Base-by-base conservation (phyloP, 2,888 invertebrate species). In the Dasysyrphus tricinctus region DNA sequence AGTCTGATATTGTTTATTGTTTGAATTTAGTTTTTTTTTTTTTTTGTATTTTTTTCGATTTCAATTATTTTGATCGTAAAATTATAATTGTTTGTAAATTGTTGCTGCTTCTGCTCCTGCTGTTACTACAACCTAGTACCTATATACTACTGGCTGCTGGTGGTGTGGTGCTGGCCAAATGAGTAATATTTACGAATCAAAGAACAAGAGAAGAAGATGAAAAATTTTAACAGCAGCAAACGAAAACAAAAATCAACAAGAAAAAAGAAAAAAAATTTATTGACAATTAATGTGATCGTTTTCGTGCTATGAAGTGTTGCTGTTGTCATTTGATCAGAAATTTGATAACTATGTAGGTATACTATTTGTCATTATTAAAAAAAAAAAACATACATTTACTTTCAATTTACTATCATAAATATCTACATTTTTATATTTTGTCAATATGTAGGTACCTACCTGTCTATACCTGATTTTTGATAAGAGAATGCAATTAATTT, bases 311-410 rank as follows among this genome's bases (percentile, higher is more conserved):
- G 87, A 87, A 87, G 87, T 87, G 87, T 83, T 87, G 87, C 87
- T 87, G 87, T 87, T 87, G 87, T 87, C 87, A 87, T 87, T 87
- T 87, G 87, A 87, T 87, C 87, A 87, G 87, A 87, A 87, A 87
- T 87, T 87, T 87, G 83, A 87, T 87, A 87, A 83, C 87, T 80
- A 87, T 87, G 87, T 87, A 87, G 87, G 87, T 87, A 87, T 87
- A 82, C 57, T 72, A 85, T 67, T 82, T 86, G 39, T 72, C 74
- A 79, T 82, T 78, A 37, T 69, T 69, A 16, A 65, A 32, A 44
- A 44, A 63, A 63, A 63, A 42, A 69, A 24, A 69, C n/a, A 69
- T 29, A 29, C 51, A 67, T 67, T 39, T 39, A 14, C 12, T 47
- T 44, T 42, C 63, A 63, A 67, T 67, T 39, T 39, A 14, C 19